Percentiles rank a stretch among this genome's conserved stretches.
phyloP scores from a whole-genome alignment of 1,140 invertebrate species.

The silkworm (Bombyx mori) region ASM3026992v2 NC_085131.1:12923001-12923500 shows the following conservation, averaged over 20 bases:
- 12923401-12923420: constrained; percentile 41
- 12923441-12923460: constrained; percentile 14
- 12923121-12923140: too few relatives aligned
- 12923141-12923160: too few relatives aligned
- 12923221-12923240: too few relatives aligned
- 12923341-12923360: constrained; percentile 68
- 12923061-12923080: too few relatives aligned
- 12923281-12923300: constrained; percentile 51
- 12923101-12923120: too few relatives aligned
- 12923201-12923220: too few relatives aligned
- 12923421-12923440: constrained; percentile 27
- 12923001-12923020: too few relatives aligned
- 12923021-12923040: too few relatives aligned
- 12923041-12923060: too few relatives aligned
- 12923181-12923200: too few relatives aligned
- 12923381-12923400: constrained; percentile 55
- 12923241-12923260: constrained; percentile 3
- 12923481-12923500: constrained; percentile 36
- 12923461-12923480: constrained; percentile 17
- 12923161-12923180: too few relatives aligned
- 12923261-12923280: constrained; percentile 27
- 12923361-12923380: constrained; percentile 60
- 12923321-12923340: constrained; percentile 69
- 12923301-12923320: constrained; percentile 69
- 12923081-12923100: too few relatives aligned